Base-by-base conservation (phyloP, 2,888 invertebrate genomes). In the Hemicrepidius hirtus region DNA sequence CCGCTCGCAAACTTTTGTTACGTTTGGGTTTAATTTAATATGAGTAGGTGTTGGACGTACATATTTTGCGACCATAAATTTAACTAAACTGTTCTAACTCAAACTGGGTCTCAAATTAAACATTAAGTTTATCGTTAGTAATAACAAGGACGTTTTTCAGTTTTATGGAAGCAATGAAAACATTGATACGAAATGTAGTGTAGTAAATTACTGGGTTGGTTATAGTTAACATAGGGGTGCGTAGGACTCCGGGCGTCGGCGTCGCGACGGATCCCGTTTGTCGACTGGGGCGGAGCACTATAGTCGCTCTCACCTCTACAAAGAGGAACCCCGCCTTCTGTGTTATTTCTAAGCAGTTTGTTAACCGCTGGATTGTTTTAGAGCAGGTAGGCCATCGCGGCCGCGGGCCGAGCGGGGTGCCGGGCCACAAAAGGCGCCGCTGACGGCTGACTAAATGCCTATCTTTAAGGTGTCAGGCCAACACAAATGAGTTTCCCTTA, bases 381-480 rank as follows among this genome's bases (percentile, higher is more conserved):
- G 81, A 82, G 82, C 84, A 84, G 84, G 83, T 84, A 83, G 83
- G 84, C 82, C 81, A 87, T 86, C 86, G 88, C 86, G 88, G 84
- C 88, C 87, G 88, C 87, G 87, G 87, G 87, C 85, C 85, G 77
- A 74, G 72, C 65, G 80, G 81, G 82, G 82, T 80, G 80, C 79
- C 78, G 82, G 81, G 82, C 80, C 79, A 80, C 84, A 85, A 86
- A 86, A 86, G 86, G 84, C 83, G 85, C 86, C 86, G 86, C 86
- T 86, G 85, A 86, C 86, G 86, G 85, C 86, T 86, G 86, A 86
- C 86, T 86, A 86, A 86, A 86, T 86, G 86, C 86, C 86, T 85
- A 86, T 86, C 86, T 86, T 86, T 86, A 86, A 86, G 85, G 86
- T 86, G 86, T 86, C 86, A 86, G 85, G 84, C 84, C 83, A 84